phyloP scores from a whole-genome alignment of 2,888 invertebrate species.

The Leucophora obtusa region DNA sequence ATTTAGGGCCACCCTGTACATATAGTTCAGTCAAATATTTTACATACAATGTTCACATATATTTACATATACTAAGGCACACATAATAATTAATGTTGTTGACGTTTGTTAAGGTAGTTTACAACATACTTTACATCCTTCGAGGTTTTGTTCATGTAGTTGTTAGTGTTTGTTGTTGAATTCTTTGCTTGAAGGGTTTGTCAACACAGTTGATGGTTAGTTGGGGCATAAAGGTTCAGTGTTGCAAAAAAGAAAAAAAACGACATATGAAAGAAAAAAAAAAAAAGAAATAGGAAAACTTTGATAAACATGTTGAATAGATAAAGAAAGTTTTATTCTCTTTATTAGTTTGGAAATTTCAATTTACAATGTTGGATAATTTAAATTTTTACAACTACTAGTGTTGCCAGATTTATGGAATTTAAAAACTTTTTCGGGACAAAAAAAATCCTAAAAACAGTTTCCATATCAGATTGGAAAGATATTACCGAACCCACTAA shows the following conservation, averaged over 20 bases:
- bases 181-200: slow-evolving; percentile 41
- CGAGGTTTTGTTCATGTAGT: background rate
- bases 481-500: no score
- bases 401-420: background rate
- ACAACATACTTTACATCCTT: slow-evolving; percentile 19
- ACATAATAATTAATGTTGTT: slow-evolving; percentile 41
- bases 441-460: no score
- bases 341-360: slow-evolving; percentile 3
- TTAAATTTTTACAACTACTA: background rate
- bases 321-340: background rate
- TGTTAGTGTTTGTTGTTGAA: slow-evolving; percentile 14
- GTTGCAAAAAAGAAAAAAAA: slow-evolving; percentile 1
- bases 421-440: no score
- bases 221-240: background rate
- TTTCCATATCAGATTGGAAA: no score
- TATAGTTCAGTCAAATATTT: background rate
- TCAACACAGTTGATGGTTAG: slow-evolving; percentile 33
- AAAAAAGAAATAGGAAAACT: background rate
- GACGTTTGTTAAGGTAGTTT: slow-evolving; percentile 38
- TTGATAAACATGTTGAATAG: background rate
- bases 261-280: background rate
- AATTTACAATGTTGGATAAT: background rate
- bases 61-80: background rate
- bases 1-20: no score
- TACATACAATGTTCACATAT: background rate